Evolutionary conservation across 2,797 vertebrate genomes (phyloP).

Genomic region (Arrhamphus sclerolepis): DNA sequence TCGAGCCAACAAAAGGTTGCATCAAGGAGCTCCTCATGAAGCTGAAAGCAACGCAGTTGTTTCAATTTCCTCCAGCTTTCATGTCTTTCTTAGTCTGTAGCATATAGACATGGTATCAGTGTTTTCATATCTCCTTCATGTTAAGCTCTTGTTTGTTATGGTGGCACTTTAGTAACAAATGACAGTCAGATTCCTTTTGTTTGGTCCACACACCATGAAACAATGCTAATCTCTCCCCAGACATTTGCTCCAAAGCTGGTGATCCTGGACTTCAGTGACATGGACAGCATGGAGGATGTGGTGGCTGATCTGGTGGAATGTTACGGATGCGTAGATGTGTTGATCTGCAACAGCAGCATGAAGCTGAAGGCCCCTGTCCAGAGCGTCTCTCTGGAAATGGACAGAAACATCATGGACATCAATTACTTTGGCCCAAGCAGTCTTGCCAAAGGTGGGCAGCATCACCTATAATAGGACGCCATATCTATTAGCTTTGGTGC

Average conservation of each 20-base stretch:
- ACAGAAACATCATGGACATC: constrained; percentile 94
- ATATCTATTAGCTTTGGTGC: neutral
- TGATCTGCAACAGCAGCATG: constrained; percentile 92
- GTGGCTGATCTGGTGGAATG: constrained; percentile 88
- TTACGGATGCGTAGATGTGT: constrained; percentile 92
- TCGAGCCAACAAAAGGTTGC: no score
- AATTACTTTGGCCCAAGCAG: constrained; percentile 96
- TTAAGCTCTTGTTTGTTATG: neutral
- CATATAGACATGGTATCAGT: neutral
- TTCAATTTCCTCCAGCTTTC: no score
- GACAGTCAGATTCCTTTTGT: neutral
- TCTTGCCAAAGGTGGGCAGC: constrained; percentile 87
- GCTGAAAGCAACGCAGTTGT: no score
- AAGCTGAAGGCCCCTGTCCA: constrained; percentile 92
- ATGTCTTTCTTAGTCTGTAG: no score
- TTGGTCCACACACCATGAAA: neutral
- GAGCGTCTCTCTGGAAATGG: constrained; percentile 89
- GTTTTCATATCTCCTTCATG: neutral
- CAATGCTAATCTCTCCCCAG: constrained; percentile 59
- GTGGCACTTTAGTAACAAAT: neutral
- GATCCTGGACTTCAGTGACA: constrained; percentile 91
- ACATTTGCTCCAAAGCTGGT: constrained; percentile 93
- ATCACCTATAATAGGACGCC: neutral
- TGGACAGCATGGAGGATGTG: constrained; percentile 86
- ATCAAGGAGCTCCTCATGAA: no score